phyloP scores from a whole-genome alignment of 1,140 invertebrate genomes.

The Ceratosolen solmsi region DNA sequence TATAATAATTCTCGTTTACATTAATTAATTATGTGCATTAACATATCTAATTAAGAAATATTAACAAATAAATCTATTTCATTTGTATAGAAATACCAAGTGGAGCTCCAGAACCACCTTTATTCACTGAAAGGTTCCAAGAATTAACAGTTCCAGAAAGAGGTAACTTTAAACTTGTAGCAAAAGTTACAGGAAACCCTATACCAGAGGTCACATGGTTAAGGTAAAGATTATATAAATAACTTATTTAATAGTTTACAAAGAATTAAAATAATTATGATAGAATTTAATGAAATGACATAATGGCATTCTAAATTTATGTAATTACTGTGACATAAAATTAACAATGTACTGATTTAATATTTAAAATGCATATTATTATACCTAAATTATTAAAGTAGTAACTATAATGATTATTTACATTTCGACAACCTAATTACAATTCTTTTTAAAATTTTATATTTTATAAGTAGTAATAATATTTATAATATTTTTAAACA shows the following conservation, averaged over 20 bases:
- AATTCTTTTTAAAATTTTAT: not conserved
- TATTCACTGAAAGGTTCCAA: slow-evolving; percentile 91
- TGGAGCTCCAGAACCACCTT: slow-evolving; percentile 84
- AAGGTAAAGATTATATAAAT: slow-evolving; percentile 70
- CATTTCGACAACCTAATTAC: no score
- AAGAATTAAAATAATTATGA: not conserved
- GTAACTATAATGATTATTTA: no score
- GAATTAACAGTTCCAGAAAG: slow-evolving; percentile 88
- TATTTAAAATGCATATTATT: no score
- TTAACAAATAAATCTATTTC: no score
- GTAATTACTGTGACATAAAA: no score
- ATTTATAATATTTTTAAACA: no score
- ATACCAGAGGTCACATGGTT: slow-evolving; percentile 92
- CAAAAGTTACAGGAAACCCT: slow-evolving; percentile 91
- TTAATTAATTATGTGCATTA: no score
- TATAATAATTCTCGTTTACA: not conserved
- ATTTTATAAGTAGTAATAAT: not conserved
- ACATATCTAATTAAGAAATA: no score
- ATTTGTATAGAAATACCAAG: slow-evolving; percentile 76
- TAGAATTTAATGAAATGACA: no score
- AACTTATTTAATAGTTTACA: slow-evolving; percentile 20
- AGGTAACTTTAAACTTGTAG: slow-evolving; percentile 83
- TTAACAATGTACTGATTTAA: no score
- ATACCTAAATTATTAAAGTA: no score
- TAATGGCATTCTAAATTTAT: no score